Evolutionary conservation across 1,140 invertebrate species (phyloP).

Genomic region (Drosophila paulistorum): DNA sequence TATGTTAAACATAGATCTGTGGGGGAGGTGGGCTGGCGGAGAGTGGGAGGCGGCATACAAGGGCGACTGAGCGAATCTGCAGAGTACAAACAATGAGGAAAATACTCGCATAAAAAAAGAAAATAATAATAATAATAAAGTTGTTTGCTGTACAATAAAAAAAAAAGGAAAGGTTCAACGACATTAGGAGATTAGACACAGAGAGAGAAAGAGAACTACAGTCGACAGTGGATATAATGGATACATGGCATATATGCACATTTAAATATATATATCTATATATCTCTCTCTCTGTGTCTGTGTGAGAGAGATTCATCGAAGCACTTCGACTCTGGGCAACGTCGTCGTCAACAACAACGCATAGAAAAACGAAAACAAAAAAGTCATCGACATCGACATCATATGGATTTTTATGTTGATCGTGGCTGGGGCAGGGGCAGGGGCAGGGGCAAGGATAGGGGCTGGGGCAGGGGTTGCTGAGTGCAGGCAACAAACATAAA

Average conservation of each 20-base stretch:
- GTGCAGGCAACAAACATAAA: constrained; percentile 21
- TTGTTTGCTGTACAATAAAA: constrained; percentile 59
- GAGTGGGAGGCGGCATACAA: not conserved
- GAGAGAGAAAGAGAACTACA: constrained; percentile 12
- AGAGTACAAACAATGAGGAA: constrained; percentile 52
- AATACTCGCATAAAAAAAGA: constrained; percentile 52
- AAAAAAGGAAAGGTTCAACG: constrained; percentile 66
- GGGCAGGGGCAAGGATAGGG: constrained; percentile 23
- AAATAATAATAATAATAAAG: constrained; percentile 70
- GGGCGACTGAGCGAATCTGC: constrained; percentile 38
- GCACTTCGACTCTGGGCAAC: constrained; percentile 21
- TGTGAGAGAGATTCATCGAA: constrained; percentile 48
- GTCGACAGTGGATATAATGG: constrained; percentile 26
- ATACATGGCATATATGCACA: constrained; percentile 57
- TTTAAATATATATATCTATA: constrained; percentile 55
- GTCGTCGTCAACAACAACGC: constrained; percentile 31
- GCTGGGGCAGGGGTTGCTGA: constrained; percentile 20
- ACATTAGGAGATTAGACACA: constrained; percentile 74
- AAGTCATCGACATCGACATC: constrained; percentile 78
- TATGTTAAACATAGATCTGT: constrained; percentile 62
- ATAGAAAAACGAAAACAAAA: constrained; percentile 56
- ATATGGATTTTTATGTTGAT: constrained; percentile 69
- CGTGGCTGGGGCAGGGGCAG: constrained; percentile 29
- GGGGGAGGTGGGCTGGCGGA: not conserved
- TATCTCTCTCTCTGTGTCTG: not conserved